These are phyloP conservation scores for Pristionchus japonicus DNA, from an alignment of 2,888 invertebrate genomes.

Conservation along the genomic window DNA sequence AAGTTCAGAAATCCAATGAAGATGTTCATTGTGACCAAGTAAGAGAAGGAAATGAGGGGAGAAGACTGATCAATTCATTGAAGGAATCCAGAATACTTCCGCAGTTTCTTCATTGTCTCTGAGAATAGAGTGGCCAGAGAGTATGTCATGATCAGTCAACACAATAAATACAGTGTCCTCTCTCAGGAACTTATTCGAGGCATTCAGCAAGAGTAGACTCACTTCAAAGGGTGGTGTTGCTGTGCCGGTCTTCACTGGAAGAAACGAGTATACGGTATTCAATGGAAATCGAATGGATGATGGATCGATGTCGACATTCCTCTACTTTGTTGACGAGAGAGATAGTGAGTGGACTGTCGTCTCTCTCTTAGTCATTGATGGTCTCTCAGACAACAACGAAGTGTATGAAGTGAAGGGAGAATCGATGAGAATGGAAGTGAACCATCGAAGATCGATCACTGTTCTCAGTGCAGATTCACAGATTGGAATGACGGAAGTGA, in stretches of 20 bases:
- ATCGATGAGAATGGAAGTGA: background rate
- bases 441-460: constrained; percentile 3
- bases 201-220: background rate
- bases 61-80: background rate
- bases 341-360: background rate
- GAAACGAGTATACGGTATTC: constrained; percentile 24
- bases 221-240: background rate
- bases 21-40: constrained; percentile 15
- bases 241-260: constrained; percentile 12
- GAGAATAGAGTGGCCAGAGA: background rate
- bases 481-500: constrained; percentile 41
- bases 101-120: constrained; percentile 26
- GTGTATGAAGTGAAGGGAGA: constrained; percentile 34
- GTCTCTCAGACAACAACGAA: background rate
- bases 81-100: constrained; percentile 11
- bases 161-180: background rate
- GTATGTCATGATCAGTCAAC: background rate
- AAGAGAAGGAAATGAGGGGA: background rate
- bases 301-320: background rate
- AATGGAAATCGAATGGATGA: constrained; percentile 11
- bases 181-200: constrained; percentile 13
- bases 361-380: background rate
- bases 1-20: constrained; percentile 24
- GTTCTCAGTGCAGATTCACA: background rate
- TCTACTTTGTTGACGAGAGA: constrained; percentile 39